phyloP scores from a whole-genome alignment of 2,113 vertebrate genomes.

The Hiodon alosoides region DNA sequence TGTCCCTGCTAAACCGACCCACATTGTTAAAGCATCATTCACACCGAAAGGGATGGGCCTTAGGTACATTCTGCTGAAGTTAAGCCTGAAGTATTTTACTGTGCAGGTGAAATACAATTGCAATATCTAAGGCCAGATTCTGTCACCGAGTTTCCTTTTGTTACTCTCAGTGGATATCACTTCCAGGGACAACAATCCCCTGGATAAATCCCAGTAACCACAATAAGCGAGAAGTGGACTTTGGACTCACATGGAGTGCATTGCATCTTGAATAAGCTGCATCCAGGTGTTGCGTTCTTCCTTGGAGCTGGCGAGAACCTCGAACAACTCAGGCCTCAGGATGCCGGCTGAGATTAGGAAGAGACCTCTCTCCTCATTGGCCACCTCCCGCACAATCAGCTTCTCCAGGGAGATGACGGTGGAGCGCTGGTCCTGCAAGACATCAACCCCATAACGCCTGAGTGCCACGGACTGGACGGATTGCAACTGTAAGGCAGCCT shows the following conservation, averaged over 20 bases:
- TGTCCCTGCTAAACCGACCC: slow-evolving; percentile 65
- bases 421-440: slow-evolving; percentile 77
- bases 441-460: no score
- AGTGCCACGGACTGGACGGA: no score
- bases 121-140: no score
- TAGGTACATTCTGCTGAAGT: background rate
- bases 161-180: no score
- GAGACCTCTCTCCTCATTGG: slow-evolving; percentile 82
- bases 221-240: no score
- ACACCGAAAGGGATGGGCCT: background rate
- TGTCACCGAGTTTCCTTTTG: no score
- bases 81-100: no score
- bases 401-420: slow-evolving; percentile 88
- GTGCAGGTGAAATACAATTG: no score
- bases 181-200: no score
- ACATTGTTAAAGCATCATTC: background rate
- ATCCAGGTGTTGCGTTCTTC: slow-evolving; percentile 88
- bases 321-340: slow-evolving; percentile 82
- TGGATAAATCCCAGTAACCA: no score
- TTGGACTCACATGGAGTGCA: slow-evolving; percentile 71
- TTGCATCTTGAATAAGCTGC: slow-evolving; percentile 74
- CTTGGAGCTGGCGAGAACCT: slow-evolving; percentile 79
- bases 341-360: slow-evolving; percentile 83
- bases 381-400: slow-evolving; percentile 82
- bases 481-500: slow-evolving; percentile 41